Percentiles rank a stretch among this genome's conserved stretches.
Conservation (phyloP, 2,113 vertebrate genomes). For the Cebus imitator region DNA sequence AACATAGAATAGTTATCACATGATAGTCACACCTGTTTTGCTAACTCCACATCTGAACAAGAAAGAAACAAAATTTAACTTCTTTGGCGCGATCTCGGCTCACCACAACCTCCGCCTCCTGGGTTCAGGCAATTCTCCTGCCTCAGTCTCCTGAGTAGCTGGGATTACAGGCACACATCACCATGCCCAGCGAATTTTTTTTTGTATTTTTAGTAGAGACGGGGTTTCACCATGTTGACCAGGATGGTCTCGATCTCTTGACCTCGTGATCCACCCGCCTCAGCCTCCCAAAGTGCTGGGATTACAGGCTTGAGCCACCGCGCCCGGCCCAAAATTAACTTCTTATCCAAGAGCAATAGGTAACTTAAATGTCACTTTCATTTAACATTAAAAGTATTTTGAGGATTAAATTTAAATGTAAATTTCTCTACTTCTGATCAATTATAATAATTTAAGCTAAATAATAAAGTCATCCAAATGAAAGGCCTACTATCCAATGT, state of each 20-base stretch:
- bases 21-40: neutral
- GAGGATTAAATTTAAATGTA: constrained; percentile 14
- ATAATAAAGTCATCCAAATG: neutral
- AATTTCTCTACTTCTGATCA: constrained; percentile 2
- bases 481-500: neutral
- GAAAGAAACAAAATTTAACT: neutral
- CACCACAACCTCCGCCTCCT: too few species aligned
- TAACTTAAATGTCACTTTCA: neutral
- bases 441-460: constrained; percentile 21
- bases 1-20: neutral
- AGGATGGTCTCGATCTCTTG: too few species aligned
- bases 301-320: too few species aligned
- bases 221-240: too few species aligned
- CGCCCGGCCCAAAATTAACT: neutral
- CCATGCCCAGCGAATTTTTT: too few species aligned
- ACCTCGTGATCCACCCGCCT: too few species aligned
- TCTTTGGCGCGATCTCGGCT: too few species aligned
- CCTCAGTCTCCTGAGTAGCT: too few species aligned
- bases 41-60: neutral
- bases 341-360: neutral
- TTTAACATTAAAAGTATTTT: constrained; percentile 1
- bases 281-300: too few species aligned
- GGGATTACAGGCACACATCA: too few species aligned
- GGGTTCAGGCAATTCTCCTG: too few species aligned
- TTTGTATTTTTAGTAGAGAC: too few species aligned